Evolutionary conservation across 92 coral and sea anemone species (phyloP), one percentile per base, ranked within the genome.

Genomic region (Umimayanthus kanabou): DNA sequence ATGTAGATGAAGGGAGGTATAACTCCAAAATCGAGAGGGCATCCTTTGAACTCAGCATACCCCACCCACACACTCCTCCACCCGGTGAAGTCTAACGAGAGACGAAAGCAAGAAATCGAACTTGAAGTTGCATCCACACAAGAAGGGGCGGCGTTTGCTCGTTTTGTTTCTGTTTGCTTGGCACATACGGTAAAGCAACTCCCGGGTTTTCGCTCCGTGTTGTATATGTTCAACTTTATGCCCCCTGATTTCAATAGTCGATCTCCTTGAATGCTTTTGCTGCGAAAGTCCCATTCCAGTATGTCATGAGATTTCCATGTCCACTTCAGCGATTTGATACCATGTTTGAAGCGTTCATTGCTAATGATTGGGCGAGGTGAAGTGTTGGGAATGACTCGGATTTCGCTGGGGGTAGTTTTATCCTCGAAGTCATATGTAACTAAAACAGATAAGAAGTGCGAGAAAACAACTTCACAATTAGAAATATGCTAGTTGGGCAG

Each of bases 1-100:
- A 81, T 81, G 61, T 57, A 81, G 23, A 81, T 81, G 58, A 49
- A 65, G 6, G 83, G 37, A 25, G 58, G 25, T 25, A 15, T 76
- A 29, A 33, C 70, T 26, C 7, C 43, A 30, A 37, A n/a, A 23
- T 43, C 22, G 6, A 39, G 8, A 45, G 91, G 89, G 18, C 91
- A 89, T 14, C 84, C 88, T 28, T 65, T 57, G 37, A 74, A 89
- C 76, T 82, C 88, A 29, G 11, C 40, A 37, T 89, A 89, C 8
- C 66, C 10, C 23, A 89, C 45, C 91, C 91, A 89, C 47, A 78
- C 89, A 15, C 84, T 16, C 61, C 91, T 74, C 91, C 91, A 89
- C 3, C 91, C 91, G 39, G 77, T 77, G 42, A 82, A 89, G 70
- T 89, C 85, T 45, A 89, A 42, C 67, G 91, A 89, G 50, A 89